phyloP scores from a whole-genome alignment of 2,113 vertebrate genomes.

The Rallus limicola region DNA sequence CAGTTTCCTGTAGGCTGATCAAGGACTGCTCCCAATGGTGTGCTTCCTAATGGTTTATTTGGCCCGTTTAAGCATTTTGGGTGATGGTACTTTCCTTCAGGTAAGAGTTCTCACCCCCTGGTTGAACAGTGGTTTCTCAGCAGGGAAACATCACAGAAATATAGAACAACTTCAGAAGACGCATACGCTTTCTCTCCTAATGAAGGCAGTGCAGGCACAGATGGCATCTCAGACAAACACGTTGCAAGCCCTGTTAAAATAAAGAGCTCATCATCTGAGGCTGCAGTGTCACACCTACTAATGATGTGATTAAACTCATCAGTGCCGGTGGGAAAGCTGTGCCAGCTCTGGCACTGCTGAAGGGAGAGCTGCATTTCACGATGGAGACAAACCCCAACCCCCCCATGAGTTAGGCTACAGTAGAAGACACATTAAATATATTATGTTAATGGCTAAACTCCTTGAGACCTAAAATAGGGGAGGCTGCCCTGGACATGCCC shows the following conservation, averaged over 20 bases:
- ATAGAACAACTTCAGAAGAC: neutral
- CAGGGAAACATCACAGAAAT: conserved; percentile 38
- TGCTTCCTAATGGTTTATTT: neutral
- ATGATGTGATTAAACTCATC: conserved; percentile 60
- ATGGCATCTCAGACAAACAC: conserved; percentile 50
- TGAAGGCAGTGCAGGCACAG: conserved; percentile 37
- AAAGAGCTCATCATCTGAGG: conserved; percentile 43
- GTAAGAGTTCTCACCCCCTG: neutral
- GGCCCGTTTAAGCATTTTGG: neutral
- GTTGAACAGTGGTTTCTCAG: conserved; percentile 13
- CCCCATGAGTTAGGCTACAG: neutral
- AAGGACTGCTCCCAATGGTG: neutral
- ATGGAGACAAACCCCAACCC: neutral
- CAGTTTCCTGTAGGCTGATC: neutral
- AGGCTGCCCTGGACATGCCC: neutral
- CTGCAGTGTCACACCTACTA: conserved; percentile 59
- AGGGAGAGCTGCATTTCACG: neutral
- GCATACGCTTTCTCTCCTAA: neutral
- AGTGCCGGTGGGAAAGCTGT: neutral
- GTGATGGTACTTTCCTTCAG: neutral
- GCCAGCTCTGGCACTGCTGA: neutral
- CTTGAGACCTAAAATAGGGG: neutral
- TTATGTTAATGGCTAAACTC: neutral
- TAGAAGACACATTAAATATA: fast-evolving
- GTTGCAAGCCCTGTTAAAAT: neutral